Base-by-base conservation (phyloP, 2,888 invertebrate species). In the Vanessa cardui region DNA sequence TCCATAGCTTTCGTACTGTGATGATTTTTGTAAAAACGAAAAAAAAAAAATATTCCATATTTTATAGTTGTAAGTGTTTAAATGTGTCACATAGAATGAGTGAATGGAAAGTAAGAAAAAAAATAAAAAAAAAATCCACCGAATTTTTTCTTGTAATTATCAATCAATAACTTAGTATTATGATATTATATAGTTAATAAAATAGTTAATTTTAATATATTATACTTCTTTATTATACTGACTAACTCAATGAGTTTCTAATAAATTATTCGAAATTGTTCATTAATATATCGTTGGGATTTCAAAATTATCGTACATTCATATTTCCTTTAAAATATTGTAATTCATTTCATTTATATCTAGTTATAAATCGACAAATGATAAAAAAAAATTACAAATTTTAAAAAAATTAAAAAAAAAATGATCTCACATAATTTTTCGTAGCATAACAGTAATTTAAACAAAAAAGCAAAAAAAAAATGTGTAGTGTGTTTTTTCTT, bases 341-440 rank as follows among this genome's bases (percentile, higher is more conserved):
- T 61, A 61, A 61, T 49, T 49, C 45, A 31, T 49, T 33, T 39
- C 56, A 56, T 56, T 33, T 54, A 31, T 56, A 56, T 31, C 49
- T 61, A 61, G 49, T 49, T 33, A 61, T 61, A 61, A 58, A 61
- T 59, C 4, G 18, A 61, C 33, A 61, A 61, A 61, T 33, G 31
- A 61, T 54, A 56, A 56, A 56, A 89, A 89, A 85, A 86, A 87
- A 83, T 78, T 82, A 86, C 79, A 88, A 84, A 86, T 62, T 80
- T 73, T 77, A 78, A 76, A 85, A 87, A 87, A 87, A 82, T 79
- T 72, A 77, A 77, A 80, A 89, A 87, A 87, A 88, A 88, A 85
- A 85, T 82, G 89, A 89, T 89, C 89, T 89, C 89, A 85, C 78
- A 74, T 79, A 74, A 74, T 67, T 73, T 75, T 77, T 76, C 74